Conservation (phyloP, 2,888 invertebrate genomes). For the Ornithoptera alexandrae region DNA sequence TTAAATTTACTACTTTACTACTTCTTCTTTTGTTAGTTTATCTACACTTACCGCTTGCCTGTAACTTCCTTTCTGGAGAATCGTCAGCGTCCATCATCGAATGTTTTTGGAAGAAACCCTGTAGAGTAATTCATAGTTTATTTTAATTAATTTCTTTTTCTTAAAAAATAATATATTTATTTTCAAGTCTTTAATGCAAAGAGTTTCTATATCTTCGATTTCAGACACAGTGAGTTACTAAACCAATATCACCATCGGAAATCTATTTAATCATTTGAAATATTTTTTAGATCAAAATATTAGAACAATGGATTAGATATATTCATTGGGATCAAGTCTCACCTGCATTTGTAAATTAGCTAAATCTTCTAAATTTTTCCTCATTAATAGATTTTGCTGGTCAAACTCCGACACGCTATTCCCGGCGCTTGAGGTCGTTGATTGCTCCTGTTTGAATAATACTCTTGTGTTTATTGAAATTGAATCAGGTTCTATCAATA, state of each 20-base stretch:
- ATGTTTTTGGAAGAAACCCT: conserved; percentile 76
- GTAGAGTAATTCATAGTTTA: conserved; percentile 30
- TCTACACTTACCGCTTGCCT: conserved; percentile 66
- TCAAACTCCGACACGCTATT: conserved; percentile 77
- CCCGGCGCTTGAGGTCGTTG: conserved; percentile 74
- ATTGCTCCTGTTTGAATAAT: conserved; percentile 59
- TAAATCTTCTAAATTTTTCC: conserved; percentile 74
- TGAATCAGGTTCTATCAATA: too few relatives aligned
- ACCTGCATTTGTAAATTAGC: conserved; percentile 78
- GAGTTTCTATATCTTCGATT: too few relatives aligned
- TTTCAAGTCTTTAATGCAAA: too few relatives aligned
- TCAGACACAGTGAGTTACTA: too few relatives aligned
- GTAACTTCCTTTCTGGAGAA: conserved; percentile 73
- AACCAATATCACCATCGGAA: too few relatives aligned
- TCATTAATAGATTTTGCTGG: conserved; percentile 72
- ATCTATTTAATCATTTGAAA: too few relatives aligned
- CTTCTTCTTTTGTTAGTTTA: background rate
- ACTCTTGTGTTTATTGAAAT: too few relatives aligned
- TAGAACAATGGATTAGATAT: background rate
- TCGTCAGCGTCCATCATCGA: conserved; percentile 70
- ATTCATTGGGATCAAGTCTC: conserved; percentile 15
- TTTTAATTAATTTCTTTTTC: too few relatives aligned
- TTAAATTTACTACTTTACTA: too few relatives aligned
- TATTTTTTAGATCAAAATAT: too few relatives aligned
- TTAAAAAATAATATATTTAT: too few relatives aligned